Percentiles rank a stretch among this genome's conserved stretches.
Conservation (phyloP, 92 coral and sea anemone genomes). For the Parazoanthus swiftii region DNA sequence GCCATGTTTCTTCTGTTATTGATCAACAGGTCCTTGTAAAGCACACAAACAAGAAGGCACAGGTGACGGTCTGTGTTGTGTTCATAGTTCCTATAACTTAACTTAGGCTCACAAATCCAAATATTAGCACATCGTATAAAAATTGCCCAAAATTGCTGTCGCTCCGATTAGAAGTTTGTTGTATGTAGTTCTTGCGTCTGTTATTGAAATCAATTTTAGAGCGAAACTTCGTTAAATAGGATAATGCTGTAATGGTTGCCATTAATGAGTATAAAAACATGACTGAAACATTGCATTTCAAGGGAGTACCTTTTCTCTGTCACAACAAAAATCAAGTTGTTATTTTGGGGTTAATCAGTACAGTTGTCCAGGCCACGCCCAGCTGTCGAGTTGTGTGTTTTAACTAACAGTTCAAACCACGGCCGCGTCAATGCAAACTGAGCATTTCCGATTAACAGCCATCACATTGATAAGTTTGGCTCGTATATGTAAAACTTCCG, state of each 20-base stretch:
- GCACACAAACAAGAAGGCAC: neutral
- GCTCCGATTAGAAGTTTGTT: neutral
- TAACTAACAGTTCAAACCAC: too few species aligned
- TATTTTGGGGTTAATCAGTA: too few species aligned
- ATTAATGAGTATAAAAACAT: too few species aligned
- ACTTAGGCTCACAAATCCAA: neutral
- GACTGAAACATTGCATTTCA: neutral
- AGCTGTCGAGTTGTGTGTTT: too few species aligned
- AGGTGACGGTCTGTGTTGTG: neutral
- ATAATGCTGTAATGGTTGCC: too few species aligned
- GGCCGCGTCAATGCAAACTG: neutral
- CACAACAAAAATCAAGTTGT: neutral
- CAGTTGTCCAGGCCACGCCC: too few species aligned
- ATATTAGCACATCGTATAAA: neutral
- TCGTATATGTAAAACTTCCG: neutral
- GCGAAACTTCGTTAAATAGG: neutral
- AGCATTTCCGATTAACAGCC: too few species aligned
- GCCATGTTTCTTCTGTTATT: slow-evolving; percentile 28
- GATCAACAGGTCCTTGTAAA: slow-evolving; percentile 25
- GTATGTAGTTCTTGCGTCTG: too few species aligned
- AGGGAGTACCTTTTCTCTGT: neutral
- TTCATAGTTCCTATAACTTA: neutral
- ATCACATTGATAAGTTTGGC: neutral
- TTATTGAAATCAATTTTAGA: neutral
- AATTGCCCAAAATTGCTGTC: neutral